phyloP scores from a whole-genome alignment of 2,888 invertebrate species.

The Andrena dorsata region DNA sequence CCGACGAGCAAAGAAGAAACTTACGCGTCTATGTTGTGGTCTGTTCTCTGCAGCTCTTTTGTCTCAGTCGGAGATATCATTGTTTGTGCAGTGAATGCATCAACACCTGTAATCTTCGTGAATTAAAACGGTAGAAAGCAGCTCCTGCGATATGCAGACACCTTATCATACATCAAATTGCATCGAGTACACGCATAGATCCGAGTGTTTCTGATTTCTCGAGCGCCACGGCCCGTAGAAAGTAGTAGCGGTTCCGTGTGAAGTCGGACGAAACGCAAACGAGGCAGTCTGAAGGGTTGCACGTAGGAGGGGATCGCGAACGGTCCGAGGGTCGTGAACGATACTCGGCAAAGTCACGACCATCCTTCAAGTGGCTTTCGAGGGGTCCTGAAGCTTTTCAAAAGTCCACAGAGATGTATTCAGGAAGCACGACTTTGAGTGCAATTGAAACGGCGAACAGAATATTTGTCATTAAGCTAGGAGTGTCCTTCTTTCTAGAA shows the following conservation, averaged over 20 bases:
- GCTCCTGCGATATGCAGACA: too few species aligned
- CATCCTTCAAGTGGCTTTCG: slow-evolving; percentile 39
- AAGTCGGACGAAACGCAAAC: slow-evolving; percentile 33
- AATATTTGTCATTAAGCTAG: neutral
- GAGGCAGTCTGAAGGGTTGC: slow-evolving; percentile 17
- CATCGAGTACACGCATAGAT: neutral
- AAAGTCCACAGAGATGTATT: neutral
- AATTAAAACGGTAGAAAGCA: too few species aligned
- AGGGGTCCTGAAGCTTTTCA: slow-evolving; percentile 9
- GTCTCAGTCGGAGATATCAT: too few species aligned
- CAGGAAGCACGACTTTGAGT: neutral
- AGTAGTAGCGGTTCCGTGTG: slow-evolving; percentile 9
- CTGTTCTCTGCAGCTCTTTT: too few species aligned
- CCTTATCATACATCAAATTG: neutral
- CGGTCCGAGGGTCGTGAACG: slow-evolving; percentile 31
- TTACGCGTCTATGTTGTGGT: too few species aligned
- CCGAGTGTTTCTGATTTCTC: neutral
- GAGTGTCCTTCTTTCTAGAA: too few species aligned
- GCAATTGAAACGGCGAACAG: neutral
- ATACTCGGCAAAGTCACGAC: slow-evolving; percentile 45
- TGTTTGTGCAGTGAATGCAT: too few species aligned
- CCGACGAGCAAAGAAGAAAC: too few species aligned
- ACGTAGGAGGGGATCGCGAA: slow-evolving; percentile 8
- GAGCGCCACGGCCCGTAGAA: neutral
- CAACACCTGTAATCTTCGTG: too few species aligned